Conservation (phyloP, 2,888 invertebrate genomes). For the Crossocerus cetratus region DNA sequence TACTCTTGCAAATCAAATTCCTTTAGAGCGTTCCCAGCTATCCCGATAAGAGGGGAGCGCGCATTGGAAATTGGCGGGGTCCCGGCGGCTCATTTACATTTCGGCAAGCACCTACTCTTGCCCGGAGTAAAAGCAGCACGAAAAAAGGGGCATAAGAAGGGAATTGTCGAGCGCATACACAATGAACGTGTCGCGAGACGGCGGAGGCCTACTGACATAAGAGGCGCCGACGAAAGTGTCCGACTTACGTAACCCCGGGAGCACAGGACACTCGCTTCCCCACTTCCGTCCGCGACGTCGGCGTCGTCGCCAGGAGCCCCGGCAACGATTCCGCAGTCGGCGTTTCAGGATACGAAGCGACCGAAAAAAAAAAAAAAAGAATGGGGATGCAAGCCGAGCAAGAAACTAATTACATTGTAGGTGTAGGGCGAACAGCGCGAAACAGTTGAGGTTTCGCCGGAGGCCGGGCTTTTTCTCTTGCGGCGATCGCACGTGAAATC, state of each 20-base stretch:
- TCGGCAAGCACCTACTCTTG: neutral
- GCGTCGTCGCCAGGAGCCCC: too few species aligned
- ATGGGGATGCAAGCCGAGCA: conserved; percentile 44
- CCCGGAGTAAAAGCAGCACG: neutral
- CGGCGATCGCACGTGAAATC: conserved; percentile 19
- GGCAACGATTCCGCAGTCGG: too few species aligned
- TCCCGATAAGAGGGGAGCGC: too few species aligned
- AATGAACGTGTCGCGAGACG: conserved; percentile 12
- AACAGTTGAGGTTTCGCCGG: conserved; percentile 30
- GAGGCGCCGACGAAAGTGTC: conserved; percentile 70
- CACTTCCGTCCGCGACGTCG: conserved; percentile 29
- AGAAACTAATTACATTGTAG: conserved; percentile 54
- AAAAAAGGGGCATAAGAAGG: conserved; percentile 6
- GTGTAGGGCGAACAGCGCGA: conserved; percentile 36
- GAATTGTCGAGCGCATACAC: conserved; percentile 1
- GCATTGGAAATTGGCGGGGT: too few species aligned
- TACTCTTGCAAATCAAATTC: too few species aligned
- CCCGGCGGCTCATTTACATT: neutral
- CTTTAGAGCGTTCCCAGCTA: too few species aligned
- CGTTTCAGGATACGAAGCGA: too few species aligned
- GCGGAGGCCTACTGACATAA: conserved; percentile 49
- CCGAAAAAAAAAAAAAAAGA: conserved; percentile 26
- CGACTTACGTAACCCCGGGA: conserved; percentile 64
- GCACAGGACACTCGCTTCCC: conserved; percentile 63
- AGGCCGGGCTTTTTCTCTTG: conserved; percentile 15